A percentile compares a stretch with the other conserved stretches of the same genome.
These are phyloP conservation scores for Eriosoma lanigerum DNA, from an alignment of 1,140 invertebrate species.

Conservation along the genomic window DNA sequence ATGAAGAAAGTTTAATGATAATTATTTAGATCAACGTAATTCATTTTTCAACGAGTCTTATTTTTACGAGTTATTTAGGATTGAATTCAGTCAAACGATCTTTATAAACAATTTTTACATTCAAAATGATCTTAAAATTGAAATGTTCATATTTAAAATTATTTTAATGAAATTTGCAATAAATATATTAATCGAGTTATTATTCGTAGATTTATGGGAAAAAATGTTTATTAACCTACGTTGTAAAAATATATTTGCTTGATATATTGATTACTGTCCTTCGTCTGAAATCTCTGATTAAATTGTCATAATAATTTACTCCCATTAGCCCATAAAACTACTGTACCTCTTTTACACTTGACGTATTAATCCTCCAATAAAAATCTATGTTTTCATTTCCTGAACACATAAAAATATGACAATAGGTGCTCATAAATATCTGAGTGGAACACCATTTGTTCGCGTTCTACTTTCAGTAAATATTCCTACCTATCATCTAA, in stretches of 20 bases:
- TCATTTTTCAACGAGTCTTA: no score
- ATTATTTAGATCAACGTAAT: no score
- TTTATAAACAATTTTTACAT: no score
- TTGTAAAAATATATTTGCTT: not conserved
- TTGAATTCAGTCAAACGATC: no score
- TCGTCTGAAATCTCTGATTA: constrained; percentile 34
- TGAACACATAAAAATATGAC: not conserved
- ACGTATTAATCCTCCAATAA: constrained; percentile 30
- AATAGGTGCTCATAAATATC: not conserved
- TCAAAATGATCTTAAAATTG: no score
- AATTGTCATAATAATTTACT: constrained; percentile 44
- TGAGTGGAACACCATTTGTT: not conserved
- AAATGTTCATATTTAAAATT: no score
- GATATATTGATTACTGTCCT: constrained; percentile 15
- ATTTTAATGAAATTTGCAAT: not conserved
- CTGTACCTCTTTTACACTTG: not conserved
- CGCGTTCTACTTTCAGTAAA: not conserved
- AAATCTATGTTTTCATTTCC: constrained; percentile 18
- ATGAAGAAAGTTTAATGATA: no score
- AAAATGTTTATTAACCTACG: not conserved
- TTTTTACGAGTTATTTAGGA: no score
- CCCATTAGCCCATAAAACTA: not conserved
- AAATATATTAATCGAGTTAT: constrained; percentile 20
- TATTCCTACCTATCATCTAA: not conserved
- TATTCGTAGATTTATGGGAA: not conserved